Percentiles rank a stretch among this genome's conserved stretches.
Evolutionary conservation across 2,888 invertebrate species (phyloP).

Genomic region (Oxyscelio sp.): DNA sequence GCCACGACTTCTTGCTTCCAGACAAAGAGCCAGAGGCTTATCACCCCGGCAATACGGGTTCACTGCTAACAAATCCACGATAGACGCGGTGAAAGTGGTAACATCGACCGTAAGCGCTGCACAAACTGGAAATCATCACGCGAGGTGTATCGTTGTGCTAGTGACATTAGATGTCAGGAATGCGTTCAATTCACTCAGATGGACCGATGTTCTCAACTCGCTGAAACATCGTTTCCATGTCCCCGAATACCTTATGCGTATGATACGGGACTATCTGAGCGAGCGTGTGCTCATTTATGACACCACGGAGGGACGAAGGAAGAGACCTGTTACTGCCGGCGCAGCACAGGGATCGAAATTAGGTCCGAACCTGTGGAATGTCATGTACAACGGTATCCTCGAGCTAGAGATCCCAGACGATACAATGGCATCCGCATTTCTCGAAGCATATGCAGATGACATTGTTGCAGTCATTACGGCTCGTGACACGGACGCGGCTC

Average conservation of each 20-base stretch:
- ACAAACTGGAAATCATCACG: background rate
- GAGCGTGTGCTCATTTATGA: no score
- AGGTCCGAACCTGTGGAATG: no score
- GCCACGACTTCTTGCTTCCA: background rate
- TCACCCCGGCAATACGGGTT: conserved; percentile 15
- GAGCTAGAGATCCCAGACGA: no score
- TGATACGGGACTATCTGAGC: no score
- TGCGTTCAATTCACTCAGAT: conserved; percentile 3
- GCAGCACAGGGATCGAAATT: no score
- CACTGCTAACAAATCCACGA: background rate
- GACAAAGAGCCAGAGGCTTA: background rate
- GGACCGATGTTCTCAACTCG: background rate
- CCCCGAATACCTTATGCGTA: background rate
- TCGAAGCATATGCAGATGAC: no score
- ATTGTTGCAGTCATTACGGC: no score
- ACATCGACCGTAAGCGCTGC: background rate
- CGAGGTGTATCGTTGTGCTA: background rate
- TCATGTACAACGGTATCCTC: no score
- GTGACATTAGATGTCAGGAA: conserved; percentile 8
- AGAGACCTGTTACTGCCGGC: no score
- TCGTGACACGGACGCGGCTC: no score
- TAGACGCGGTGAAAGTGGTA: background rate
- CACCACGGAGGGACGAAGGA: no score
- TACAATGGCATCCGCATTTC: no score
- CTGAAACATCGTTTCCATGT: background rate